phyloP scores from a whole-genome alignment of 1,140 invertebrate genomes.

The Agraylea sexmaculata region DNA sequence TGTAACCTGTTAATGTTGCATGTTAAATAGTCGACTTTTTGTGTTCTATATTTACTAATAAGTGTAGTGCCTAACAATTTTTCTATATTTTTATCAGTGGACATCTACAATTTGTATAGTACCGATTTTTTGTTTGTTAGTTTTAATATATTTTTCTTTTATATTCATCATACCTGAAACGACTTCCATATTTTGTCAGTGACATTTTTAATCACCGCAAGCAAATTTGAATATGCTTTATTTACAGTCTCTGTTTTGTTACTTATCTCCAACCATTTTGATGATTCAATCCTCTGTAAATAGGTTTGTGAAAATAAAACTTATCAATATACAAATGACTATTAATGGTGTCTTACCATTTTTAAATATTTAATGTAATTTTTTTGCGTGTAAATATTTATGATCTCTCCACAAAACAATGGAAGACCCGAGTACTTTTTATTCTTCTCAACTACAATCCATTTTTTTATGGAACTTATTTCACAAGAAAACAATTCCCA shows the following conservation, averaged over 20 bases:
- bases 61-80: slow-evolving; percentile 55
- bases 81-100: slow-evolving; percentile 38
- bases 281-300: too few species aligned
- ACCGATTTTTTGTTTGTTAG: too few species aligned
- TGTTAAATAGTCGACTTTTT: slow-evolving; percentile 54
- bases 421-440: slow-evolving; percentile 52
- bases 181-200: too few species aligned
- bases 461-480: slow-evolving; percentile 58
- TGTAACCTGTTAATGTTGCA: slow-evolving; percentile 63
- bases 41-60: slow-evolving; percentile 52
- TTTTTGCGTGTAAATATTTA: slow-evolving; percentile 50
- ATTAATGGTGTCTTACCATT: slow-evolving; percentile 29
- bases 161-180: too few species aligned
- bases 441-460: slow-evolving; percentile 50
- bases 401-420: slow-evolving; percentile 55
- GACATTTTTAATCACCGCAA: too few species aligned
- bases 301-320: too few species aligned
- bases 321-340: too few species aligned
- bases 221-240: too few species aligned
- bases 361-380: slow-evolving; percentile 47
- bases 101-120: too few species aligned
- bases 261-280: too few species aligned
- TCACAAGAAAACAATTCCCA: slow-evolving; percentile 69
- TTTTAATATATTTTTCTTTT: too few species aligned
- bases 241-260: too few species aligned